phyloP scores from a whole-genome alignment of 2,113 vertebrate genomes.

The Geococcyx californianus region DNA sequence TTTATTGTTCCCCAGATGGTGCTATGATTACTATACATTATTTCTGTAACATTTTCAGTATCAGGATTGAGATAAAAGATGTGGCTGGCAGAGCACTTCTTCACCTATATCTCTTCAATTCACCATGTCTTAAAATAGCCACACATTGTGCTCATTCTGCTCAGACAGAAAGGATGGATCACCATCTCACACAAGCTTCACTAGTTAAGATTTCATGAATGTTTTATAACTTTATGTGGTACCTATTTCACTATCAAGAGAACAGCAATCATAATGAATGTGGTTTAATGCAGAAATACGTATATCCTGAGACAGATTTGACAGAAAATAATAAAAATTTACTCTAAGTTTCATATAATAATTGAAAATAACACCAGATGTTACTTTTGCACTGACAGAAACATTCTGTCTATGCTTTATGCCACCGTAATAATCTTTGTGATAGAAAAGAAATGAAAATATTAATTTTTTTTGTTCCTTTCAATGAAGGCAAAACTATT shows the following conservation, averaged over 20 bases:
- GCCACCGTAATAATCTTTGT: neutral
- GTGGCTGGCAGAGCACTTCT: neutral
- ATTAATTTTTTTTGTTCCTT: neutral
- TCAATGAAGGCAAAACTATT: neutral
- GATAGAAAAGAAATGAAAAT: neutral
- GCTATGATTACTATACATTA: neutral
- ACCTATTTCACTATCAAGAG: neutral
- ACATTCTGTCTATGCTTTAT: neutral
- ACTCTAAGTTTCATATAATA: neutral
- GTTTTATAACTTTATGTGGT: neutral
- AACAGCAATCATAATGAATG: neutral
- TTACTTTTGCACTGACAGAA: neutral
- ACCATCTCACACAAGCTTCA: neutral
- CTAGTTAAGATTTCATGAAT: neutral
- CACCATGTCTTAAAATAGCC: neutral
- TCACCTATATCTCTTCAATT: conserved; percentile 11
- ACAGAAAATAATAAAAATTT: neutral
- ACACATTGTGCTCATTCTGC: neutral
- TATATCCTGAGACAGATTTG: neutral
- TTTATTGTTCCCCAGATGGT: neutral
- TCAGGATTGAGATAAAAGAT: neutral
- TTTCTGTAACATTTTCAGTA: neutral
- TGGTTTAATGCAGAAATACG: neutral
- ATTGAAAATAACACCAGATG: neutral
- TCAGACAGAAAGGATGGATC: conserved; percentile 10